Evolutionary conservation across 2,113 vertebrate species (phyloP), one percentile per base, ranked within the genome.

Genomic region (Daboia siamensis): DNA sequence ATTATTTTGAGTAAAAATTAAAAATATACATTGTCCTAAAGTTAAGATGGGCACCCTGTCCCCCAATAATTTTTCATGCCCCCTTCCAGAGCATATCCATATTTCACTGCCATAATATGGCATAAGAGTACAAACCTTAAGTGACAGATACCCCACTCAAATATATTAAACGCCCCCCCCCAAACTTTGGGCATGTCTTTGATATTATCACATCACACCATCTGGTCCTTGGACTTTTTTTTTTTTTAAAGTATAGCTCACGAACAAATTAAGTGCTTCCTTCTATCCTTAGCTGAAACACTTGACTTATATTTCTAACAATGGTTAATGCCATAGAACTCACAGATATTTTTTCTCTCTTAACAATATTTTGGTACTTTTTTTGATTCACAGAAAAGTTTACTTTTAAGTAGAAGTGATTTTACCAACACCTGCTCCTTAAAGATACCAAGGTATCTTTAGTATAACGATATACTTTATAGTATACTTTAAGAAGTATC

Each of bases 1-100:
- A 26, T 86, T 5, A 92, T 33, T 96, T 11, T 69, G 90, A 93
- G 24, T 46, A 80, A 52, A n/a, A 92, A 93, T 9, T n/a, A 21
- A 24, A 54, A 23, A n/a, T 11, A 7, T 51, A 44, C 20, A 69
- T 23, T 93, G 20, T 52, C 10, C 21, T 91, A 86, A 88, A 64
- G 44, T 46, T 39, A 33, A 80, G 20, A 17, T 21, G 33, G 7
- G 17, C 74, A 80, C 3, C 17, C 33, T 0, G 3, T 20, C 5
- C n/a, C 17, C 17, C 74, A 80, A 80, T 44, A 39, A 44, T 21
- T 80, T 80, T 20, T 80, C 39, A 39, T 80, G 5, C 15, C 61
- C 29, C 4, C 33, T 1, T 33, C 6, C 74, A 2, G 6, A 39
- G 33, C 33, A 80, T 74, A 33, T 20, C n/a, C 5, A 56, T 56